Base-by-base conservation (phyloP, 2,113 vertebrate genomes). In the Planiliza haematocheilus region DNA sequence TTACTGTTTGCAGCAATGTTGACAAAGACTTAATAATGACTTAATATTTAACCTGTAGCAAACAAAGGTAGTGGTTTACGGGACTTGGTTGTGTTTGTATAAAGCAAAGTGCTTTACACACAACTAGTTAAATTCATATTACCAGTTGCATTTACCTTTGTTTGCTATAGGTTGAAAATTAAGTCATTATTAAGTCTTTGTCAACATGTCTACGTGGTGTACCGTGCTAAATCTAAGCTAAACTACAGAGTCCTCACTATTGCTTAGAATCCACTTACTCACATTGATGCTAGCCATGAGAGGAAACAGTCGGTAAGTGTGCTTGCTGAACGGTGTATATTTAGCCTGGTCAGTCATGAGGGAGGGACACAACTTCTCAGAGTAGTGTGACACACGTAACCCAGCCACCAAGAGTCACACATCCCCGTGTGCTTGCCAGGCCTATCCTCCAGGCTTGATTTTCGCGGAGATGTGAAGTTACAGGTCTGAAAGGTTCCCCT, bases 341-440 rank as follows among this genome's bases (percentile, higher is more conserved):
- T 92, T 88, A 90, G 86, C 58, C 67, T 59, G 79, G 83, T 81
- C 81, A 84, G 85, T 88, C 86, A 86, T 71, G 75, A 88, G 79
- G 85, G 83, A 86, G 74, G 71, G 81, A 89, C 83, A 43, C 62
- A 63, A 84, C 80, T 86, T 91, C 78, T 86, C 81, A 63, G 63
- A 74, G 12, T 24, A 49, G 82, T 91, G 86, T 50, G 83, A 89
- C 84, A 79, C 64, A 76, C 67, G 82, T 83, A 89, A 73, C 74
- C 73, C 68, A 67, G 82, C 83, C 84, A 88, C 81, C 66, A 52
- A 73, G 73, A 89, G 84, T 88, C 89, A 87, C 89, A 84, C 87
- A 52, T 88, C 82, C 45, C 79, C 77, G 75, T 73, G 73, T 86
- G 85, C 83, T 86, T 78, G 74, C 77, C 87, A 87, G 84, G 57